Base-by-base conservation (phyloP, 1,140 invertebrate genomes). In the Tenebrio molitor region DNA sequence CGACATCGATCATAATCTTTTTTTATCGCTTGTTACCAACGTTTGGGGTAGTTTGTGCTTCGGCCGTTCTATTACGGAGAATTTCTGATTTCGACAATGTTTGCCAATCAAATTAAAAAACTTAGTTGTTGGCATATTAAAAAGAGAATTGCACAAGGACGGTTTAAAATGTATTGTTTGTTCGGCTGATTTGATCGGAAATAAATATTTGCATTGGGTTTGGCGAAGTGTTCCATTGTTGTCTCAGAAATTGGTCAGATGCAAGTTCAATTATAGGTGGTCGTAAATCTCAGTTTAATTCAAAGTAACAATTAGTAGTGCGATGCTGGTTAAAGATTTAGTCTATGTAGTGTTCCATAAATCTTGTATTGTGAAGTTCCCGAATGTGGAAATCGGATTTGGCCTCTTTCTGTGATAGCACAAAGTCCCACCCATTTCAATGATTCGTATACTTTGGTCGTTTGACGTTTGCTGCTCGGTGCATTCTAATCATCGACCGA, bases 101-200 rank as follows among this genome's bases (percentile, higher is more conserved):
- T 58, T 58, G 23, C 12, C 21, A 29, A 58, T 10, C 10, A 58
- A 29, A 58, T 58, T 58, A 58, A 29, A 58, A 58, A 58, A 25
- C n/a, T 58, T 58, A 12, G 1, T 58, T 58, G 50, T 25, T 10
- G 2, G 23, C n/a, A 29, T 29, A 25, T 58, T 25, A 58, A 58
- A 58, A 25, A n/a, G 19, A 1, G 19, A 1, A 36, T 64, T 36
- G n/a, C 34, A n/a, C n/a, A n/a, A 10, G 36, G 39, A 7, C 14
- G 64, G 21, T 42, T 42, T 66, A 66, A 66, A 66, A 66, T 66
- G 36, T 66, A 66, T 66, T 66, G 42, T 66, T 66, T 66, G 64
- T 66, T 66, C 14, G 42, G 64, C 25, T 66, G 64, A 66, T 66
- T 66, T 42, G 64, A 66, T 66, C 64, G 42, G 64, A 21, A 65